These are phyloP conservation scores for Idaea dimidiata DNA, from an alignment of 2,888 invertebrate species.

Conservation along the genomic window DNA sequence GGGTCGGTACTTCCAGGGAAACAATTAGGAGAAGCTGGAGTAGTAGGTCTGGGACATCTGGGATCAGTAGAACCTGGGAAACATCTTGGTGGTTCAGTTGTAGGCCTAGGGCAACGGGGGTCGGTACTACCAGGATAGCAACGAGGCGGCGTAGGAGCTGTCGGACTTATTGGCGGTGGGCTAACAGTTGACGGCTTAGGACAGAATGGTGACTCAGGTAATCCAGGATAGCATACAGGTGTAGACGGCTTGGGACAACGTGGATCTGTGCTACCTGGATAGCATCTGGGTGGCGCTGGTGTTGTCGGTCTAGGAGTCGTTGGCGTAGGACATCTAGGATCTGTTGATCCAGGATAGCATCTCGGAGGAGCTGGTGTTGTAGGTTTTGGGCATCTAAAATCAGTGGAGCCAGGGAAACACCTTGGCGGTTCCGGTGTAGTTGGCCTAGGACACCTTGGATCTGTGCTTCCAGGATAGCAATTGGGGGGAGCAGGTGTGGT, in stretches of 20 bases:
- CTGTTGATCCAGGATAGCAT: constrained; percentile 32
- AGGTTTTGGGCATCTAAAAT: constrained; percentile 39
- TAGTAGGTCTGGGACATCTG: constrained; percentile 25
- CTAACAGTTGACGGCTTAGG: constrained; percentile 40
- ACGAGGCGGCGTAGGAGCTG: constrained; percentile 25
- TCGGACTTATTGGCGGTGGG: constrained; percentile 20
- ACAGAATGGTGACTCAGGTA: constrained; percentile 32
- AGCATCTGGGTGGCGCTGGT: constrained; percentile 43
- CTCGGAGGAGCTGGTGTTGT: constrained; percentile 29
- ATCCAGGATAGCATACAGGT: constrained; percentile 38
- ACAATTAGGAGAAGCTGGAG: constrained; percentile 28
- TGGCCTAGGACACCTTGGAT: constrained; percentile 18
- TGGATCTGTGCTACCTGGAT: constrained; percentile 38
- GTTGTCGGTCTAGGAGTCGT: constrained; percentile 36
- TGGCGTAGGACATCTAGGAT: constrained; percentile 33
- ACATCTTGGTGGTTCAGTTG: constrained; percentile 38
- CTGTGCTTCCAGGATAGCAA: constrained; percentile 20
- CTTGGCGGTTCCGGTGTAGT: constrained; percentile 26
- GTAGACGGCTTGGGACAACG: constrained; percentile 37
- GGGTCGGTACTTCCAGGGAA: constrained; percentile 37
- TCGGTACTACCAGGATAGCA: constrained; percentile 48
- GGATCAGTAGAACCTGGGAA: constrained; percentile 30
- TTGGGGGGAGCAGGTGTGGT: constrained; percentile 28
- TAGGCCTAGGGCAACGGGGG: constrained; percentile 51
- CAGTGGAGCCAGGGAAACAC: constrained; percentile 39